Conservation (phyloP, 2,797 vertebrate species). For the Paramormyrops hopkinsi region DNA sequence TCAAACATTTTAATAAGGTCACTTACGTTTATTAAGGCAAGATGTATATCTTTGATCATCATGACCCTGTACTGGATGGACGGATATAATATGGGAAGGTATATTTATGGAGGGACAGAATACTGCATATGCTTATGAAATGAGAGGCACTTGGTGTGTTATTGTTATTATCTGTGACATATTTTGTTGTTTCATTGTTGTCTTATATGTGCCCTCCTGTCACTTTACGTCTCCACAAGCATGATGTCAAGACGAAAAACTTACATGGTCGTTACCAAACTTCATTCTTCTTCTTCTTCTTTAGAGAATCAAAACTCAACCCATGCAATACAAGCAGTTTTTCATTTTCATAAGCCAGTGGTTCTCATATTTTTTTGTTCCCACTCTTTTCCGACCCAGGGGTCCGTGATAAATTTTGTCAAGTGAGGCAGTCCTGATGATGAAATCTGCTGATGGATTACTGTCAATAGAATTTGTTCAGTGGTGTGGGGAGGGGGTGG, state of each 20-base stretch:
- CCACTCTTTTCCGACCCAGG: neutral
- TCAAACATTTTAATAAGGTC: conserved; percentile 69
- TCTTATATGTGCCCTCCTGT: neutral
- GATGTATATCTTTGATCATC: neutral
- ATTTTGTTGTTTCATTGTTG: neutral
- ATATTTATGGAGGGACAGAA: conserved; percentile 25
- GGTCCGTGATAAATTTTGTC: neutral
- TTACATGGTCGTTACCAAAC: neutral
- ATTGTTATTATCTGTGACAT: neutral
- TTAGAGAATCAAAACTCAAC: neutral
- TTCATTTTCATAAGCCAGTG: neutral
- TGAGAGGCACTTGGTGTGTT: neutral
- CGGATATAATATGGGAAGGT: neutral
- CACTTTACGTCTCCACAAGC: neutral
- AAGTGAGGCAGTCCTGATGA: neutral
- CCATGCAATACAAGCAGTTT: neutral
- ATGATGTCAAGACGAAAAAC: neutral
- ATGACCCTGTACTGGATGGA: neutral
- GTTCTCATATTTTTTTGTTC: neutral
- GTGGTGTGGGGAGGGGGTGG: neutral
- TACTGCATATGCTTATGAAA: conserved; percentile 46
- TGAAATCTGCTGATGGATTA: neutral
- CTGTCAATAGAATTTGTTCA: neutral
- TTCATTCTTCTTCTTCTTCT: neutral
- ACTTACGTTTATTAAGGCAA: conserved; percentile 66